These are phyloP conservation scores for Amblyraja radiata DNA, from an alignment of 2,797 vertebrate species.

Conservation along the genomic window DNA sequence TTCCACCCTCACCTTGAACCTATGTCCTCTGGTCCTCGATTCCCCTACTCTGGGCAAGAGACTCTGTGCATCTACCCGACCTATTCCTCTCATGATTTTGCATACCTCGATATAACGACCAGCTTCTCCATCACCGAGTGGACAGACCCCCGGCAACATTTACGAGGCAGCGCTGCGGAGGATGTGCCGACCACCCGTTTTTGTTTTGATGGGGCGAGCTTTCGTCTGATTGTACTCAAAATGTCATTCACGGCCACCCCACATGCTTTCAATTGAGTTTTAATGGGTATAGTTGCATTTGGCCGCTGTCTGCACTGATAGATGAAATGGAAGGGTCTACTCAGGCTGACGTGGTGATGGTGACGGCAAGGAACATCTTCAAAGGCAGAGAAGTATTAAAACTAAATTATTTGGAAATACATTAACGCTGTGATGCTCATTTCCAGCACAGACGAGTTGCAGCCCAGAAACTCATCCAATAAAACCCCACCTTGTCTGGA, in stretches of 20 bases:
- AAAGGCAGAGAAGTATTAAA: not conserved
- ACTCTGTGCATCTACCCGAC: too few relatives aligned
- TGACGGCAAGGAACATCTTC: not conserved
- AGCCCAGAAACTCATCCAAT: not conserved
- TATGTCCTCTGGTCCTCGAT: too few relatives aligned
- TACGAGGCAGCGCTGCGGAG: not conserved
- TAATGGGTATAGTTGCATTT: not conserved
- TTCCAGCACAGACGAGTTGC: not conserved
- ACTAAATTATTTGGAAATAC: not conserved
- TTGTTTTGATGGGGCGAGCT: not conserved
- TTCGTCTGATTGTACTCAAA: not conserved
- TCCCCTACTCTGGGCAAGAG: too few relatives aligned
- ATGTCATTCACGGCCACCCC: not conserved
- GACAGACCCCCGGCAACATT: not conserved
- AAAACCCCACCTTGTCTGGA: not conserved
- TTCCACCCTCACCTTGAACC: too few relatives aligned
- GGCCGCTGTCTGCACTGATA: not conserved
- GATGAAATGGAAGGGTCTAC: not conserved
- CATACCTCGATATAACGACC: not conserved
- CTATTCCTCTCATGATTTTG: too few relatives aligned
- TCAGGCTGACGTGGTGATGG: not conserved
- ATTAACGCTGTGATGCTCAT: not conserved
- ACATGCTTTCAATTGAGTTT: constrained; percentile 4
- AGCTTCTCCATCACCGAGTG: not conserved
- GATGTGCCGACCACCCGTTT: not conserved